Percentiles rank a stretch among this genome's conserved stretches.
phyloP scores from a whole-genome alignment of 2,888 invertebrate species.

The Capitulum mitella region DNA sequence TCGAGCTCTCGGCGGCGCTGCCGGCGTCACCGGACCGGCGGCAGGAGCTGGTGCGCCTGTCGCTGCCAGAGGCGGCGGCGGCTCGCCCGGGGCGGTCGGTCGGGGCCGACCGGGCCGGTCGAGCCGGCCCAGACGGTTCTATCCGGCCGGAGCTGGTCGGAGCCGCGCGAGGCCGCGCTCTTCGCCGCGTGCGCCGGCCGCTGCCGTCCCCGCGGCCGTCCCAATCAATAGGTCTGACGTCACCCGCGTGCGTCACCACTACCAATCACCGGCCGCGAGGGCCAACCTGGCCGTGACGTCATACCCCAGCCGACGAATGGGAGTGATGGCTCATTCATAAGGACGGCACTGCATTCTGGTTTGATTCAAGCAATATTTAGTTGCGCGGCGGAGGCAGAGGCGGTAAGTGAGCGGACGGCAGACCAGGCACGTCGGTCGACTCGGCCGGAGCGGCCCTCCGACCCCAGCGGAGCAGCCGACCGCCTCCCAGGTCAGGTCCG shows the following conservation, averaged over 20 bases:
- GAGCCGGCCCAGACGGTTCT: too few relatives aligned
- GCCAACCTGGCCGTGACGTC: conserved; percentile 16
- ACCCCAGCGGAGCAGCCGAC: background rate
- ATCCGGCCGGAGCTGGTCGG: too few relatives aligned
- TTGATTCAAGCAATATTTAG: conserved; percentile 14
- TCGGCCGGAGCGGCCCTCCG: background rate
- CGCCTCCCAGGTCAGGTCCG: background rate
- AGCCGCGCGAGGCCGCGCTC: too few relatives aligned
- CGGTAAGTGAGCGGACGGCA: too few relatives aligned
- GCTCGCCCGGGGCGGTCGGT: too few relatives aligned
- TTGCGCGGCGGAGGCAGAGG: background rate
- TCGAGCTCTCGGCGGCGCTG: too few relatives aligned
- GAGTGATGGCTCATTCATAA: conserved; percentile 22
- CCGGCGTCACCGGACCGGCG: too few relatives aligned
- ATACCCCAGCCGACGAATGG: background rate
- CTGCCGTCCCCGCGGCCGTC: background rate
- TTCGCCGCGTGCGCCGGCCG: too few relatives aligned
- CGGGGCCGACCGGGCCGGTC: too few relatives aligned
- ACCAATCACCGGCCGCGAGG: background rate
- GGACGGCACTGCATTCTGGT: conserved; percentile 5
- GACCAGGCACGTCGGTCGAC: too few relatives aligned
- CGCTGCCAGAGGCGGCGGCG: too few relatives aligned
- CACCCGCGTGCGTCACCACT: background rate
- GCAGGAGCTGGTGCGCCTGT: too few relatives aligned
- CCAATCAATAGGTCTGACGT: conserved; percentile 12